These are phyloP conservation scores for Mylabris sibirica DNA, from an alignment of 2,888 invertebrate species.

Conservation along the genomic window DNA sequence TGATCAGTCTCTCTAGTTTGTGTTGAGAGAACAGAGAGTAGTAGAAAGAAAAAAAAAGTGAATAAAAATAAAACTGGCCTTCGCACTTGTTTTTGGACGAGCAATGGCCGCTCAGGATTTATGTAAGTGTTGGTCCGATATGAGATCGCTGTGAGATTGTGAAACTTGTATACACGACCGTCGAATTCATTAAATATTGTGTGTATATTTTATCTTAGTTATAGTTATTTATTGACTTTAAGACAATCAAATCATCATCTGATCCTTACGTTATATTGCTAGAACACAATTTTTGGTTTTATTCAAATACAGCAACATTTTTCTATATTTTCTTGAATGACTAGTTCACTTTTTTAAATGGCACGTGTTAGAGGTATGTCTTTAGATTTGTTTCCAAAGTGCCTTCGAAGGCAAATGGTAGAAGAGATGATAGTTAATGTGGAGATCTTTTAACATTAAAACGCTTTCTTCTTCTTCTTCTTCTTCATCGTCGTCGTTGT, in stretches of 20 bases:
- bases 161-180: conserved; percentile 39
- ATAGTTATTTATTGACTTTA: conserved; percentile 32
- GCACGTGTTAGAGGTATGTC: not conserved
- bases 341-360: not conserved
- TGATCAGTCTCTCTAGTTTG: conserved; percentile 36
- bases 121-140: conserved; percentile 49
- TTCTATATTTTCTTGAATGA: not conserved
- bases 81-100: conserved; percentile 51
- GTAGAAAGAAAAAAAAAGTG: not conserved
- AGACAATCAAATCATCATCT: conserved; percentile 26
- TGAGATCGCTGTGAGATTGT: conserved; percentile 45
- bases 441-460: not conserved
- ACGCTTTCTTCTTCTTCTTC: not conserved
- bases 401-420: conserved; percentile 1
- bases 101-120: conserved; percentile 48
- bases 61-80: conserved; percentile 47
- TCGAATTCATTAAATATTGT: conserved; percentile 43
- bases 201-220: conserved; percentile 39
- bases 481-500: no score
- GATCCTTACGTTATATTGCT: conserved; percentile 6
- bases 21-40: not conserved
- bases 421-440: conserved; percentile 1
- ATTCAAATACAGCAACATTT: not conserved
- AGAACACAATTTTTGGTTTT: not conserved
- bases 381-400: conserved; percentile 3